These are phyloP conservation scores for Cerceris ruficornis DNA, from an alignment of 2,888 invertebrate genomes.

Conservation along the genomic window DNA sequence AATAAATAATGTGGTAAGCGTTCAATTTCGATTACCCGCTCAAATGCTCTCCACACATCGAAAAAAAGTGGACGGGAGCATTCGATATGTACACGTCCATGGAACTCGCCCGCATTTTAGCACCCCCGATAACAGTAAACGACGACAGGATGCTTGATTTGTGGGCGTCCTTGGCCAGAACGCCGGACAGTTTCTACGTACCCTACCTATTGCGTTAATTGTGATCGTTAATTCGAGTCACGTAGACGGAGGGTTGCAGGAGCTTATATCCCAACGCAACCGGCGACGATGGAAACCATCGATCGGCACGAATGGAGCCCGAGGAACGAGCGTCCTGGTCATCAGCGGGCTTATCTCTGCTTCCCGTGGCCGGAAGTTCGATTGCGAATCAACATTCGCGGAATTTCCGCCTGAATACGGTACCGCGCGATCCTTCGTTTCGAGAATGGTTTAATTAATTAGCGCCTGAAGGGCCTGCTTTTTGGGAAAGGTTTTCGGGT, in stretches of 20 bases:
- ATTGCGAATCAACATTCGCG: conserved; percentile 46
- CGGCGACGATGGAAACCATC: conserved; percentile 63
- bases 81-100: conserved; percentile 6
- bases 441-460: conserved; percentile 39
- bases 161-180: conserved; percentile 29
- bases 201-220: conserved; percentile 67
- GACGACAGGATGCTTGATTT: conserved; percentile 52
- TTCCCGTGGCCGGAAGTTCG: conserved; percentile 50
- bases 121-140: conserved; percentile 35
- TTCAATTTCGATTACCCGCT: conserved; percentile 29
- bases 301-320: conserved; percentile 58
- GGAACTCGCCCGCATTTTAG: conserved; percentile 39
- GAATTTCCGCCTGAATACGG: conserved; percentile 43
- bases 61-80: conserved; percentile 40
- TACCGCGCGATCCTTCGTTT: conserved; percentile 16
- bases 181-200: conserved; percentile 16
- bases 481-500: too few species aligned
- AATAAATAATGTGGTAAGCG: background rate
- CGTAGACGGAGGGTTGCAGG: conserved; percentile 65
- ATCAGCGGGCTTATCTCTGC: conserved; percentile 55
- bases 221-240: conserved; percentile 75
- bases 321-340: conserved; percentile 54
- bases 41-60: conserved; percentile 5
- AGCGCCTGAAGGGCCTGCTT: too few species aligned
- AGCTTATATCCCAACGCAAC: conserved; percentile 61